Conservation (phyloP, 2,888 invertebrate species). For the Brachypterus glaber region DNA sequence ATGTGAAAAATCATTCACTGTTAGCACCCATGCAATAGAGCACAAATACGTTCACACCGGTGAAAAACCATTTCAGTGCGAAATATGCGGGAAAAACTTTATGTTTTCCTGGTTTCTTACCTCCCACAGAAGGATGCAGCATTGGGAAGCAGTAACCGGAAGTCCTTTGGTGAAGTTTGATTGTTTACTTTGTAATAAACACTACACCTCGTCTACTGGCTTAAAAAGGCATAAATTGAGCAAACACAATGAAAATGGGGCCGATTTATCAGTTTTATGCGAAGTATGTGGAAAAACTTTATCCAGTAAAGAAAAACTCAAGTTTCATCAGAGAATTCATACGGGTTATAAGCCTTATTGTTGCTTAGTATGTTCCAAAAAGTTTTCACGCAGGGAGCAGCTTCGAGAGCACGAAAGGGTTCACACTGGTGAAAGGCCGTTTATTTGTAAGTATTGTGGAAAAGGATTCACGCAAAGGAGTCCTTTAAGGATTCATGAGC, state of each 20-base stretch:
- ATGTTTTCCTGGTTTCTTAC: slow-evolving; percentile 34
- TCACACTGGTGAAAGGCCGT: slow-evolving; percentile 53
- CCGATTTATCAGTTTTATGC: slow-evolving; percentile 40
- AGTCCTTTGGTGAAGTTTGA: slow-evolving; percentile 40
- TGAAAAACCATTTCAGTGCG: slow-evolving; percentile 33
- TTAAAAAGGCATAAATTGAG: slow-evolving; percentile 33
- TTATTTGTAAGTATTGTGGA: slow-evolving; percentile 51
- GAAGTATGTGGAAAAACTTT: slow-evolving; percentile 50
- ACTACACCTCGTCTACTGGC: slow-evolving; percentile 35
- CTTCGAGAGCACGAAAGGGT: slow-evolving; percentile 49
- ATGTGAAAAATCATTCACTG: slow-evolving; percentile 27
- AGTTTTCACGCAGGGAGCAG: slow-evolving; percentile 51
- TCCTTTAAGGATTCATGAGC: slow-evolving; percentile 51
- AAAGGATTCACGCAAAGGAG: slow-evolving; percentile 52
- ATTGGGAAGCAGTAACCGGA: slow-evolving; percentile 40
- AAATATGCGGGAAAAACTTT: slow-evolving; percentile 29
- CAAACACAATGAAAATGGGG: slow-evolving; percentile 39
- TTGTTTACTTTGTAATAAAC: slow-evolving; percentile 36
- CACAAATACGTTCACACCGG: slow-evolving; percentile 44
- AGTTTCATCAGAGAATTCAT: slow-evolving; percentile 46
- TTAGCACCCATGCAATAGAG: slow-evolving; percentile 44
- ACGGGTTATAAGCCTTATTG: slow-evolving; percentile 44
- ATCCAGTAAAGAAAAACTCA: slow-evolving; percentile 43
- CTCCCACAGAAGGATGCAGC: slow-evolving; percentile 44
- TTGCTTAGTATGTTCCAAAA: slow-evolving; percentile 40